Base-by-base conservation (phyloP, 2,797 vertebrate species). In the Simalia tracyae region DNA sequence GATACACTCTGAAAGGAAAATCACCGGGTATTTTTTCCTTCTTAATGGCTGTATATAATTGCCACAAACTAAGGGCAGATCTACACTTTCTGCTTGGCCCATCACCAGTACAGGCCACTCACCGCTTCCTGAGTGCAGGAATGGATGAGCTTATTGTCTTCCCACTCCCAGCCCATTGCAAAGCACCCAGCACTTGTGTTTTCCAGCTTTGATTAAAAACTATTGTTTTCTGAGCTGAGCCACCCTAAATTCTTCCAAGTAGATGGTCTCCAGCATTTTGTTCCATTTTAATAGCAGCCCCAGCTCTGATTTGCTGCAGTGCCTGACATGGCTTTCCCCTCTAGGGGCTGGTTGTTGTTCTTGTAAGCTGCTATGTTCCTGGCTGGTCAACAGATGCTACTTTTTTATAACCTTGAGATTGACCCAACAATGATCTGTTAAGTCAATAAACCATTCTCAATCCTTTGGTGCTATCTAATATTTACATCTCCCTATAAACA, bases 1-100 rank as follows among this genome's bases (percentile, higher is more conserved):
- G 92, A 93, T 42, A 42, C 89, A 93, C 86, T 61, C 28, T 93
- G 92, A 91, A 91, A 95, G 56, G 46, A 94, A 93, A 19, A 12
- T 54, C 42, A 91, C 86, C 31, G 89, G 84, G 89, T 94, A 57
- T 87, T 50, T 61, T 68, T 22, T 66, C 88, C 46, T 46, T 24
- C 56, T 91, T 61, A 59, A 81, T 42, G 57, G 5, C 11, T 91
- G 57, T 81, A 60, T 87, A 91, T 46, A 56, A 91, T 92, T 92
- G 76, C 86, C 12, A 91, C 8, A 81, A 46, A 46, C 22, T 46
- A 42, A 46, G 22, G 72, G 36, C 3, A 24, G 36, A 76, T 4
- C 19, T 24, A 3, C 19, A 46, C 72, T 81, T 81, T 46, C 12
- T 42, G 36, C 22, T 81, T 81, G 19, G 19, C 31, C 8, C 36